Percentiles rank a stretch among this genome's conserved stretches.
Evolutionary conservation across 2,797 vertebrate species (phyloP).

Genomic region (Mormyrops boulengeri): DNA sequence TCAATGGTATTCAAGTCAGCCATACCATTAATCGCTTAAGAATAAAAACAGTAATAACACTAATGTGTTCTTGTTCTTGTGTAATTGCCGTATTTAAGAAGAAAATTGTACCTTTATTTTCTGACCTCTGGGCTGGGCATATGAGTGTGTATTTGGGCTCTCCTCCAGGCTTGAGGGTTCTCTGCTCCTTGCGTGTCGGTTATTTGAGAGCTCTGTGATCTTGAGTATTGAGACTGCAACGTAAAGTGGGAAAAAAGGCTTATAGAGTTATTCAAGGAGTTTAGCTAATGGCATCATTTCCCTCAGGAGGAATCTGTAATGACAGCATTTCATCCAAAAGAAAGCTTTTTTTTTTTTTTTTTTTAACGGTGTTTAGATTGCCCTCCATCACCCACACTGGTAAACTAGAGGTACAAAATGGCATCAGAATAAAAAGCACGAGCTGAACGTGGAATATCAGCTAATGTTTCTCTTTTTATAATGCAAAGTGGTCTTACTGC

Average conservation of each 20-base stretch:
- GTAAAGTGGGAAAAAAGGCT: not conserved
- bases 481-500: not conserved
- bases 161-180: not conserved
- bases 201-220: not conserved
- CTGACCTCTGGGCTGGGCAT: not conserved
- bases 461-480: not conserved
- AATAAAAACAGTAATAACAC: not conserved
- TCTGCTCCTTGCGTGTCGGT: not conserved
- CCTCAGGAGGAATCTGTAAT: not conserved
- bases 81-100: not conserved
- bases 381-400: not conserved
- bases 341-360: not conserved
- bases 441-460: not conserved
- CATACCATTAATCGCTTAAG: not conserved
- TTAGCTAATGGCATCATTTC: conserved; percentile 9
- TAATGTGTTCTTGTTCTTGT: not conserved
- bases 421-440: not conserved
- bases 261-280: conserved; percentile 12
- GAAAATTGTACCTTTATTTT: not conserved
- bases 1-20: not conserved
- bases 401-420: not conserved
- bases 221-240: not conserved
- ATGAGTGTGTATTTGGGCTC: not conserved
- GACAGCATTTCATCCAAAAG: conserved; percentile 11
- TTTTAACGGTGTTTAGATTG: not conserved